Conservation (phyloP, 2,888 invertebrate genomes). For the Ectobius pallidus region DNA sequence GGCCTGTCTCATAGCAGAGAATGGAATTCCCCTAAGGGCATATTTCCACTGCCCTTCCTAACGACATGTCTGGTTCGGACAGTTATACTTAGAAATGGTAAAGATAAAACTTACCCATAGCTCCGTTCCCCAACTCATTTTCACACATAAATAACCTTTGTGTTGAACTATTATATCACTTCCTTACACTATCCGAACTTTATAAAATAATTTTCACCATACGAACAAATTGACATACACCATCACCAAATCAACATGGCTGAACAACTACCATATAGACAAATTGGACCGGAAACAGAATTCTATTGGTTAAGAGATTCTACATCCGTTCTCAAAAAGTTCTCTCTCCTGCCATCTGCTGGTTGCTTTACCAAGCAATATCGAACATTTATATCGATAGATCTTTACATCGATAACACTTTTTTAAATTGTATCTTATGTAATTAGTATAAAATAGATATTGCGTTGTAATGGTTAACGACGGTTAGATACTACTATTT, state of each 20-base stretch:
- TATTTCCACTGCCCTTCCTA: not conserved
- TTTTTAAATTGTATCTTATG: too few relatives aligned
- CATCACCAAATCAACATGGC: slow-evolving; percentile 37
- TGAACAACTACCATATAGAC: slow-evolving; percentile 17
- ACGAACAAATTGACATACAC: slow-evolving; percentile 26
- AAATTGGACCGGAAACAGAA: not conserved
- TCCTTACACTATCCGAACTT: slow-evolving; percentile 30
- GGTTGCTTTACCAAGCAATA: too few relatives aligned
- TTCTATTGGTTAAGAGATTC: not conserved
- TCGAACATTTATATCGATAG: too few relatives aligned
- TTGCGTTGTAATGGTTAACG: too few relatives aligned
- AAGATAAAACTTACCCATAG: slow-evolving; percentile 64
- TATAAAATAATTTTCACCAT: slow-evolving; percentile 35
- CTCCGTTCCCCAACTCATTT: slow-evolving; percentile 72
- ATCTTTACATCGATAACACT: too few relatives aligned
- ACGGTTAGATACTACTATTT: too few relatives aligned
- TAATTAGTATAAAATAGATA: too few relatives aligned
- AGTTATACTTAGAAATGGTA: not conserved
- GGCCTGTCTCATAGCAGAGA: not conserved
- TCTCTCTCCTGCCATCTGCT: too few relatives aligned
- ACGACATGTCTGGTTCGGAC: not conserved
- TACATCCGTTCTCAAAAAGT: too few relatives aligned
- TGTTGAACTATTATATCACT: slow-evolving; percentile 31
- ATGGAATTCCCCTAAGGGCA: slow-evolving; percentile 22
- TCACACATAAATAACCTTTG: slow-evolving; percentile 45